Conservation (phyloP, 30 jellyfish, hydroid and myxozoan species). For the Hydractinia symbiolongicarpus region DNA sequence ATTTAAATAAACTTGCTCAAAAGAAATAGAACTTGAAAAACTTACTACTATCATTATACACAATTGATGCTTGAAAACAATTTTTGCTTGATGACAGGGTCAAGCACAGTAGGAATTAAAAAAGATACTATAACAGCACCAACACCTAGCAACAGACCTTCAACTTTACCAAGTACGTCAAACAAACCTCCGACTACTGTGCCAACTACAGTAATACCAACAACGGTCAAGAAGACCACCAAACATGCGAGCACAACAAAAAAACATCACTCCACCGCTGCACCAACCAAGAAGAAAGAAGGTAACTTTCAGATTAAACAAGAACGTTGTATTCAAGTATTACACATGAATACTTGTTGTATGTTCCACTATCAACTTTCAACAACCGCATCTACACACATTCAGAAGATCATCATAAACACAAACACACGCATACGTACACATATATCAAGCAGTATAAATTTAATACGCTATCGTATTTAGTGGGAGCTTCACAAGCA, state of each 20-base stretch:
- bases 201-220: constrained; percentile 30
- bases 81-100: too few relatives aligned
- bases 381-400: background rate
- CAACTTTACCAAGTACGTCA: constrained; percentile 26
- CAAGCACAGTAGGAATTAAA: background rate
- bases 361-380: background rate
- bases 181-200: constrained; percentile 16
- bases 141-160: constrained; percentile 27
- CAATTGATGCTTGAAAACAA: too few relatives aligned
- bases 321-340: background rate
- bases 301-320: background rate
- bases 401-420: background rate
- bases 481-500: constrained; percentile 4
- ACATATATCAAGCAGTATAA: background rate
- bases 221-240: constrained; percentile 13
- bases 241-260: constrained; percentile 27
- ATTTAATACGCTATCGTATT: background rate
- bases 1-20: too few relatives aligned
- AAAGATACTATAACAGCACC: background rate
- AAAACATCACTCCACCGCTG: constrained; percentile 33
- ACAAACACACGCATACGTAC: background rate
- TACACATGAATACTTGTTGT: background rate
- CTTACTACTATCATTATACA: too few relatives aligned
- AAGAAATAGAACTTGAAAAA: too few relatives aligned
- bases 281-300: constrained; percentile 7